phyloP scores from a whole-genome alignment of 2,888 invertebrate genomes.

The Lamellibrachia columna region DNA sequence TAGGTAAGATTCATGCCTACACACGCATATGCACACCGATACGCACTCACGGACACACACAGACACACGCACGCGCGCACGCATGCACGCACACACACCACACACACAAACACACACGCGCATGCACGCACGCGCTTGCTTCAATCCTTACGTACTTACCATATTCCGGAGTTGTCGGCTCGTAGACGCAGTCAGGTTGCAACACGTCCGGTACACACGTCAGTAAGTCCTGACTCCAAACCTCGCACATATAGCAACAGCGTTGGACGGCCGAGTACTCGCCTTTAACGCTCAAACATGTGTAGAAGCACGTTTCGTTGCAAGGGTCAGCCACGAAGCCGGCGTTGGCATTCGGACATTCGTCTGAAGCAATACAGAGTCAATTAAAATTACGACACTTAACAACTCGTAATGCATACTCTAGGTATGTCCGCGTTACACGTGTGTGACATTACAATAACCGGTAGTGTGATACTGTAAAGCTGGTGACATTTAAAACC shows the following conservation, averaged over 20 bases:
- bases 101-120: not conserved
- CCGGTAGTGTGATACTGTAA: not conserved
- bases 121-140: not conserved
- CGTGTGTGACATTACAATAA: not conserved
- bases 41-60: too few species aligned
- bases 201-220: not conserved
- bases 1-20: not conserved
- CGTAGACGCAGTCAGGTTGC: not conserved
- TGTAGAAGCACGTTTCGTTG: constrained; percentile 13
- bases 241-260: not conserved
- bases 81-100: not conserved
- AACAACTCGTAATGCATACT: not conserved
- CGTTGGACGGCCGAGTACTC: not conserved
- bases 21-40: not conserved
- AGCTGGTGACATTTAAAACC: not conserved
- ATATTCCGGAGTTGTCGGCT: not conserved
- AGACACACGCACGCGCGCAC: too few species aligned
- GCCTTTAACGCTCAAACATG: not conserved
- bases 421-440: not conserved
- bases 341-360: not conserved
- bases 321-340: constrained; percentile 13
- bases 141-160: not conserved
- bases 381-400: not conserved
- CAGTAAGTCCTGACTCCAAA: constrained; percentile 14
- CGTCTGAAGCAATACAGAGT: not conserved